Percentiles rank a stretch among this genome's conserved stretches.
Conservation (phyloP, 2,797 vertebrate species). For the Lepilemur ruficaudatus region DNA sequence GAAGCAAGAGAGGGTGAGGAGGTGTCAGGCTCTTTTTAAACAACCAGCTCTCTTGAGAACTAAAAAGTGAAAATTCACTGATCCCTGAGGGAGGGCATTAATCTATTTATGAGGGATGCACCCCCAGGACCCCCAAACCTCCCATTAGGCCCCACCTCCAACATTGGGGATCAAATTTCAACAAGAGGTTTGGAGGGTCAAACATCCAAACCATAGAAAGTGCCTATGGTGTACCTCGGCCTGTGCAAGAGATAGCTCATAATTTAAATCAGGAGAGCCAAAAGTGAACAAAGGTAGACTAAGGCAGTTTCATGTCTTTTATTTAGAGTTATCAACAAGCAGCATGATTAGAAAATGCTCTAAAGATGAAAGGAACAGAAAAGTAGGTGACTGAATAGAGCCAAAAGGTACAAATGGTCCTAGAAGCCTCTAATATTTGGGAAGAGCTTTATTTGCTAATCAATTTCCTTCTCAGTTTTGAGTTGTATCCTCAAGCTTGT, state of each 20-base stretch:
- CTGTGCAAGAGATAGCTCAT: not conserved
- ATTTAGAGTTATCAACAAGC: not conserved
- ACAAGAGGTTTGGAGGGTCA: not conserved
- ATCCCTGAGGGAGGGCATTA: not conserved
- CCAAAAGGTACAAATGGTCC: not conserved
- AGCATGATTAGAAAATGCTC: not conserved
- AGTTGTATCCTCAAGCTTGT: constrained; percentile 20
- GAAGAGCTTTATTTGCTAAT: constrained; percentile 33
- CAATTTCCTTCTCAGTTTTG: constrained; percentile 27
- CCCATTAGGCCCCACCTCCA: not conserved
- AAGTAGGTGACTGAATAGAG: not conserved
- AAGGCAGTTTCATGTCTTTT: constrained; percentile 4
- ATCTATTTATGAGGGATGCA: not conserved
- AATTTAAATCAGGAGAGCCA: not conserved
- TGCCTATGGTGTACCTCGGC: not conserved
- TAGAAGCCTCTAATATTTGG: not conserved
- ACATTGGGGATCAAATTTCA: not conserved
- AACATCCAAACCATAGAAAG: not conserved
- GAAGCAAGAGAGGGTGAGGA: not conserved
- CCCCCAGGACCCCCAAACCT: not conserved
- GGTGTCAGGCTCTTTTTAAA: not conserved
- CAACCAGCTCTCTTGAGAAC: not conserved
- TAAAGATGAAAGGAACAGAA: constrained; percentile 40
- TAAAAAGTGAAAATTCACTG: not conserved
- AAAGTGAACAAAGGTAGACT: constrained; percentile 12